Conservation (phyloP, 2,888 invertebrate species). For the Himalopsyche kuldschensis region DNA sequence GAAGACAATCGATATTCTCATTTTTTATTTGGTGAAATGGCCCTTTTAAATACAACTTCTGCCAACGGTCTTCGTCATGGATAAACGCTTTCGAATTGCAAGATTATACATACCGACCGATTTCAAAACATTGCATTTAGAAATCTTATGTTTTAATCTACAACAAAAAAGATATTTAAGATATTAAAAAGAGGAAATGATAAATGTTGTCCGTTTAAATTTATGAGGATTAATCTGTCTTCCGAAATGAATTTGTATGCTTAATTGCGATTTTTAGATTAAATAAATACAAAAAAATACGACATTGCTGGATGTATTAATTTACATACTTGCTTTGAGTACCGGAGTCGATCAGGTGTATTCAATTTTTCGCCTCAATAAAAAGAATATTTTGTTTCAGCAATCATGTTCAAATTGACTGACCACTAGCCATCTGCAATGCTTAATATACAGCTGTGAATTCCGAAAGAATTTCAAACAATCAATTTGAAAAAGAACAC, state of each 20-base stretch:
- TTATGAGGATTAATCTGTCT: neutral
- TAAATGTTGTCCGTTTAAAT: neutral
- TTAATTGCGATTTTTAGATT: neutral
- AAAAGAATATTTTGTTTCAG: neutral
- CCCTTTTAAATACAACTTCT: neutral
- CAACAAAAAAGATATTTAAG: neutral
- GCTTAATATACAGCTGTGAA: too few species aligned
- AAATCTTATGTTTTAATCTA: too few species aligned
- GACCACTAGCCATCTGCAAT: too few species aligned
- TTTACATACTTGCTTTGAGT: neutral
- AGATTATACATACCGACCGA: too few species aligned
- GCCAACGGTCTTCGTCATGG: neutral
- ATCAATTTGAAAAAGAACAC: too few species aligned
- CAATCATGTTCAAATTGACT: too few species aligned
- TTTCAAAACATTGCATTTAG: too few species aligned
- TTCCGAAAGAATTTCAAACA: too few species aligned
- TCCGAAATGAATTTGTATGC: neutral
- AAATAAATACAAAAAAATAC: neutral
- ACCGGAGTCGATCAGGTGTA: neutral
- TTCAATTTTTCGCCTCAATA: neutral
- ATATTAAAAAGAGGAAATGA: neutral
- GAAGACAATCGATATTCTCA: neutral
- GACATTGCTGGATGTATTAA: neutral
- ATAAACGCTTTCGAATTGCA: neutral
- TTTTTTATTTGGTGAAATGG: neutral